These are phyloP conservation scores for Cyclophora albipunctata DNA, from an alignment of 2,888 invertebrate species.

Conservation along the genomic window DNA sequence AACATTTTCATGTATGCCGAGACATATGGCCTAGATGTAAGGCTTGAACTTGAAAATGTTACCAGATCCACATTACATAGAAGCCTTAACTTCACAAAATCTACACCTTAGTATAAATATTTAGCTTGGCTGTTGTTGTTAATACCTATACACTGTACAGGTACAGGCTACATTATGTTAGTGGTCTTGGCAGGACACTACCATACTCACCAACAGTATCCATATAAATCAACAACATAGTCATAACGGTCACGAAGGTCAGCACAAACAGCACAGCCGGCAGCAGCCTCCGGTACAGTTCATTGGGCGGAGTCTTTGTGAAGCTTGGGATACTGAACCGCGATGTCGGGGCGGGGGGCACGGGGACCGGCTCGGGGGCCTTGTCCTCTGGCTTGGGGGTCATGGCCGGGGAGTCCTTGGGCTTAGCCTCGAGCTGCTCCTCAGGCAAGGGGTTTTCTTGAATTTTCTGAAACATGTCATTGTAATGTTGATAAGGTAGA, in stretches of 20 bases:
- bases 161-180: no score
- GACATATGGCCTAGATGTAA: no score
- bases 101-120: no score
- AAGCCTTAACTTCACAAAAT: no score
- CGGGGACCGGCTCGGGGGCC: conserved; percentile 19
- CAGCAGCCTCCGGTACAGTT: conserved; percentile 69
- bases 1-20: no score
- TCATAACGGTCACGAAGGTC: conserved; percentile 87
- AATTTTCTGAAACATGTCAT: conserved; percentile 39
- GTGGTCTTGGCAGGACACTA: no score
- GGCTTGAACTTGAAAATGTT: no score
- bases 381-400: conserved; percentile 20
- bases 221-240: conserved; percentile 85
- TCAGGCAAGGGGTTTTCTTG: conserved; percentile 41
- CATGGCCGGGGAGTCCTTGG: conserved; percentile 22
- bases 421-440: conserved; percentile 20
- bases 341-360: conserved; percentile 26
- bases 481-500: no score
- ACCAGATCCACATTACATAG: no score
- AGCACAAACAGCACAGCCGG: conserved; percentile 84
- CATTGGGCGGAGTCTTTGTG: conserved; percentile 59
- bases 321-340: conserved; percentile 43
- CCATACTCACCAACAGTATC: conserved; percentile 81
- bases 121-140: no score
- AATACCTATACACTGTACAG: no score